These are phyloP conservation scores for Biston betularia DNA, from an alignment of 2,888 invertebrate genomes.

Conservation along the genomic window DNA sequence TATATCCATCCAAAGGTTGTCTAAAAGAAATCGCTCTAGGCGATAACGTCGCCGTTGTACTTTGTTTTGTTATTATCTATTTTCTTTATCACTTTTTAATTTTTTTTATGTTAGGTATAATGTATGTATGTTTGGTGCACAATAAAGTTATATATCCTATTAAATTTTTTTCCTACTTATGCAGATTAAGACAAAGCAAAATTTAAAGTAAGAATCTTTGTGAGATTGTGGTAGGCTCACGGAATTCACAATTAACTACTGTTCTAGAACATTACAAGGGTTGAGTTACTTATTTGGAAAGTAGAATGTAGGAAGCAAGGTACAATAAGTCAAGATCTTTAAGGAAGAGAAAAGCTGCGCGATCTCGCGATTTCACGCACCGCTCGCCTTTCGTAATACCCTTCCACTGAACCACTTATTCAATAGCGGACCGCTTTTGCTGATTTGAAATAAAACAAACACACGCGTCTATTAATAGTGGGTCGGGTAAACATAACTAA, in stretches of 20 bases:
- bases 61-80: no score
- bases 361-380: slow-evolving; percentile 64
- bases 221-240: no score
- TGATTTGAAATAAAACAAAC: slow-evolving; percentile 24
- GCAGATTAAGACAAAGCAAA: no score
- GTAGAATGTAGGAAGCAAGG: slow-evolving; percentile 38
- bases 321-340: slow-evolving; percentile 41
- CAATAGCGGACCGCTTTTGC: slow-evolving; percentile 26
- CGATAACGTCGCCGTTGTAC: no score
- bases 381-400: slow-evolving; percentile 65
- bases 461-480: slow-evolving; percentile 5
- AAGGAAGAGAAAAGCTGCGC: slow-evolving; percentile 49
- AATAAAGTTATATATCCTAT: no score
- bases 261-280: slow-evolving; percentile 3
- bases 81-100: no score
- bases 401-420: slow-evolving; percentile 54
- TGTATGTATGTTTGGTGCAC: no score
- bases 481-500: background rate
- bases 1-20: no score
- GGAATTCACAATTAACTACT: background rate
- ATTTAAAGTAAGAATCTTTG: no score
- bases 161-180: no score
- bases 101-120: no score
- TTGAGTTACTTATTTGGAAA: slow-evolving; percentile 33
- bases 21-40: no score